A percentile compares a stretch with the other conserved stretches of the same genome.
These are phyloP conservation scores for Muscicapa striata DNA, from an alignment of 2,797 vertebrate genomes.

Conservation along the genomic window DNA sequence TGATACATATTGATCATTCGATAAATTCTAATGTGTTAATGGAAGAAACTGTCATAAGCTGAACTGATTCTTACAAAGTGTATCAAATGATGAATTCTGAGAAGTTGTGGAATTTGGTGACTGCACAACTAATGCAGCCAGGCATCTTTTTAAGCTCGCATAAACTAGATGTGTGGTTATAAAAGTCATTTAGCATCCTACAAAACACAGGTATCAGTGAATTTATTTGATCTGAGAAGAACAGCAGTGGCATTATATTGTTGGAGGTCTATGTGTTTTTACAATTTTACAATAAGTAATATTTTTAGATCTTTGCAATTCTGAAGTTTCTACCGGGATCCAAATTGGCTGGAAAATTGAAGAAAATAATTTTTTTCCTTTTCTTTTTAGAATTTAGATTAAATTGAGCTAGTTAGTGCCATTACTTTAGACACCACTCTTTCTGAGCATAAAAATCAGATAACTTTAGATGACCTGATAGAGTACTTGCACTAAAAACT, in stretches of 20 bases:
- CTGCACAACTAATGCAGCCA: background rate
- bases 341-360: background rate
- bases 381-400: background rate
- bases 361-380: background rate
- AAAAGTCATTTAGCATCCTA: background rate
- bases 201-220: background rate
- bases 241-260: background rate
- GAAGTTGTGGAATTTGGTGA: background rate
- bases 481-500: background rate
- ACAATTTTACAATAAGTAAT: background rate
- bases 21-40: background rate
- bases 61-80: background rate
- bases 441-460: background rate
- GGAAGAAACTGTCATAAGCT: background rate
- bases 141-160: background rate
- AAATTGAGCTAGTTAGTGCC: background rate
- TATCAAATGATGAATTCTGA: background rate
- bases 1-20: fast-evolving
- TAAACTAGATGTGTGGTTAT: background rate
- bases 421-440: background rate
- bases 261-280: background rate
- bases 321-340: background rate
- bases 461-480: background rate
- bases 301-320: background rate
- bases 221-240: background rate